Percentiles rank a stretch among this genome's conserved stretches.
These are phyloP conservation scores for Eueides isabella DNA, from an alignment of 1,140 invertebrate genomes.

Conservation along the genomic window DNA sequence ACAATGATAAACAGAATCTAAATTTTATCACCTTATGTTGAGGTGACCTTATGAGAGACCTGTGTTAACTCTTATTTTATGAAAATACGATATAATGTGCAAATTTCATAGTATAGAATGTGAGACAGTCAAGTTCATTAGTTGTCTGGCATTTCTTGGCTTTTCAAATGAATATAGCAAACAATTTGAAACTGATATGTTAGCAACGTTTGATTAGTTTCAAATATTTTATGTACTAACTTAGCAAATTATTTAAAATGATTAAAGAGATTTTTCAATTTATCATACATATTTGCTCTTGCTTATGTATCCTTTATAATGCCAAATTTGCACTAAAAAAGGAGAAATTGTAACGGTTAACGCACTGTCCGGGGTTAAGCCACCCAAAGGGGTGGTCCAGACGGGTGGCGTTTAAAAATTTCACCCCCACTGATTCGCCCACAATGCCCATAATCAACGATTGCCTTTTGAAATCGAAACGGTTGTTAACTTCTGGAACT, in stretches of 20 bases:
- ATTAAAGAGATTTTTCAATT: no score
- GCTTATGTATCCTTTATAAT: background rate
- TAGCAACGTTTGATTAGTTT: no score
- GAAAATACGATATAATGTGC: background rate
- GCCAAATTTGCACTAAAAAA: background rate
- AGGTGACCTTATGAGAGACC: background rate
- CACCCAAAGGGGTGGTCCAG: constrained; percentile 46
- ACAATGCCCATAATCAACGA: constrained; percentile 78
- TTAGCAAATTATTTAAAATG: background rate
- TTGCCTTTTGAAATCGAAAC: constrained; percentile 78
- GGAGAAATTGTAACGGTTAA: constrained; percentile 8
- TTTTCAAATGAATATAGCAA: background rate
- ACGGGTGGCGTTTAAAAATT: constrained; percentile 79
- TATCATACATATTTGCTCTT: background rate
- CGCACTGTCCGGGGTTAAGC: constrained; percentile 34
- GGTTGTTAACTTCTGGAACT: constrained; percentile 56
- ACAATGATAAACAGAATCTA: constrained; percentile 31
- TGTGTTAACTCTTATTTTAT: background rate
- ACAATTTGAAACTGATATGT: no score
- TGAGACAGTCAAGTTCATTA: no score
- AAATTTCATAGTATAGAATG: background rate
- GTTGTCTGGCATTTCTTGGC: background rate
- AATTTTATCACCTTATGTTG: constrained; percentile 35
- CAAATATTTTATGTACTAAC: background rate
- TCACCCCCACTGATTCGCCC: constrained; percentile 68